Percentiles rank a stretch among this genome's conserved stretches.
Conservation (phyloP, 2,797 vertebrate species). For the Nannoperca obscura region DNA sequence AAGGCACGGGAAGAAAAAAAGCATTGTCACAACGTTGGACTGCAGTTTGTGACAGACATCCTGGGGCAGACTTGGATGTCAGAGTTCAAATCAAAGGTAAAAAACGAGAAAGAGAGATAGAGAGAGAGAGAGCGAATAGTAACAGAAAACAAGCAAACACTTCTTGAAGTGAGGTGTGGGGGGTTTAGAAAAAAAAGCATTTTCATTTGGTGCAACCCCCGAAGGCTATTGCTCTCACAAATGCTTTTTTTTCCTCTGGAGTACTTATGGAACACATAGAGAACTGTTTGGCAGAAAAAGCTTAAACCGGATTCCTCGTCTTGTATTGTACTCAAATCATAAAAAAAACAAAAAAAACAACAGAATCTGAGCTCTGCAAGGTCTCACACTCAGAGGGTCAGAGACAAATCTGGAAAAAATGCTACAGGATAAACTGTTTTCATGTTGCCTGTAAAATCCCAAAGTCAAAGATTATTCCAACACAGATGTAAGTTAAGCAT, state of each 20-base stretch:
- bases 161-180: constrained; percentile 88
- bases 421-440: constrained; percentile 30
- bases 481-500: constrained; percentile 25
- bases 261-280: constrained; percentile 90
- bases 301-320: constrained; percentile 63
- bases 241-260: constrained; percentile 89
- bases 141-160: constrained; percentile 86
- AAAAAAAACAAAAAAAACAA: constrained; percentile 4
- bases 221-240: constrained; percentile 88
- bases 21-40: constrained; percentile 92
- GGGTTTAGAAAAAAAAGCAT: constrained; percentile 88
- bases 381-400: constrained; percentile 41
- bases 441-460: constrained; percentile 29
- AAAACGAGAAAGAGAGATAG: constrained; percentile 57
- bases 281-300: constrained; percentile 88
- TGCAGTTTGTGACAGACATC: constrained; percentile 93
- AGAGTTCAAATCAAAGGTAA: constrained; percentile 87
- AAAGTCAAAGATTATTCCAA: constrained; percentile 46
- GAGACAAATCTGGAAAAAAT: constrained; percentile 39
- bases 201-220: constrained; percentile 87
- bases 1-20: constrained; percentile 89
- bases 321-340: constrained; percentile 51
- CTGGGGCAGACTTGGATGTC: constrained; percentile 89
- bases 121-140: constrained; percentile 74
- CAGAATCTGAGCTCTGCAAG: constrained; percentile 40